Percentiles rank a stretch among this genome's conserved stretches.
Evolutionary conservation across 2,113 vertebrate genomes (phyloP).

Genomic region (Eidolon helvum): DNA sequence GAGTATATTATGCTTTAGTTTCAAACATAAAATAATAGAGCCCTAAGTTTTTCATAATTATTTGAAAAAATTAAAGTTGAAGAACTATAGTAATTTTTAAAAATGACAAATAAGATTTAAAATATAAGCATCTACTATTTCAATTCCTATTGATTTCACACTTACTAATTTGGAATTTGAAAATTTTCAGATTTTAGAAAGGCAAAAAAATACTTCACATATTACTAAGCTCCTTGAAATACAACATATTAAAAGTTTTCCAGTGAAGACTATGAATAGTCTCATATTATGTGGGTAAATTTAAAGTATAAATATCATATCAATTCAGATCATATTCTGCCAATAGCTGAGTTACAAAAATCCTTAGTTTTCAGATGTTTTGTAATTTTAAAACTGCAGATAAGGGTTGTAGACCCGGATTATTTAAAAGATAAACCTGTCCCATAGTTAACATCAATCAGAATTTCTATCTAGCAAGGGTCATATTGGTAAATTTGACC

Average conservation of each 20-base stretch:
- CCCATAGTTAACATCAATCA: not conserved
- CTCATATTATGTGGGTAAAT: not conserved
- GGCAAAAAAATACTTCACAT: not conserved
- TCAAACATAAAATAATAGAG: not conserved
- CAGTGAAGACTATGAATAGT: not conserved
- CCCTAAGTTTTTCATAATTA: not conserved
- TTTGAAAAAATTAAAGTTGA: not conserved
- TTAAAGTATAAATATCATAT: constrained; percentile 32
- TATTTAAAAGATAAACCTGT: not conserved
- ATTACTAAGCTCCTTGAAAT: not conserved
- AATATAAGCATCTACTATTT: constrained; percentile 14
- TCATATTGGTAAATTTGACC: not conserved
- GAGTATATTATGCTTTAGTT: not conserved
- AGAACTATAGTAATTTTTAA: not conserved
- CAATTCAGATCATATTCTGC: not conserved
- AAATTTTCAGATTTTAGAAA: not conserved
- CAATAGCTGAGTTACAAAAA: not conserved
- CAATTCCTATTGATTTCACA: not conserved
- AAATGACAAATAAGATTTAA: not conserved
- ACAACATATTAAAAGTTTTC: not conserved
- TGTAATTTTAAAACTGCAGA: constrained; percentile 4
- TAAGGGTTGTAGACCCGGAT: not conserved
- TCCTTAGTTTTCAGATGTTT: not conserved
- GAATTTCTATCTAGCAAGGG: not conserved
- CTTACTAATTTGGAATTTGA: not conserved